Evolutionary conservation across 2,888 invertebrate species (phyloP).

Genomic region (Heliconius sara): DNA sequence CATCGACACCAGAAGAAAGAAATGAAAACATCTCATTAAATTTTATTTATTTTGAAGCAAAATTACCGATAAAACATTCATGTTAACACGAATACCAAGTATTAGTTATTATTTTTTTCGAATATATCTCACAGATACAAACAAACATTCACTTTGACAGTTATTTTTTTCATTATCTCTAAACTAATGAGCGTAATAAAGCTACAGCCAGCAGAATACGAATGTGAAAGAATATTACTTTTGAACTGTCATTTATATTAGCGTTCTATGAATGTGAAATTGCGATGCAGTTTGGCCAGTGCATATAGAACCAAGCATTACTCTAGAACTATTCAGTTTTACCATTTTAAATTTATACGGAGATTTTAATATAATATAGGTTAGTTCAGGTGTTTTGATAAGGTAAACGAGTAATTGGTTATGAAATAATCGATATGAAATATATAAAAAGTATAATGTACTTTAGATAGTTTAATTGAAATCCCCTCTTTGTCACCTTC

Average conservation of each 20-base stretch:
- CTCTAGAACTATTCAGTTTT: not conserved
- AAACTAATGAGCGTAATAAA: constrained; percentile 13
- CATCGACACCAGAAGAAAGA: no score
- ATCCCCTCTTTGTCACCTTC: no score
- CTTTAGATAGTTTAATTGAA: no score
- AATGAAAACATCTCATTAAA: no score
- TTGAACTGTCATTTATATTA: constrained; percentile 32
- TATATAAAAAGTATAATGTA: no score
- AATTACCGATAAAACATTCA: not conserved
- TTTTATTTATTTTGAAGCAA: not conserved
- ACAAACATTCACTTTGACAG: not conserved
- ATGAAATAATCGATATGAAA: no score
- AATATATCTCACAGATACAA: not conserved
- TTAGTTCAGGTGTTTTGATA: not conserved
- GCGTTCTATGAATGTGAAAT: constrained; percentile 24
- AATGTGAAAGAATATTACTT: constrained; percentile 16
- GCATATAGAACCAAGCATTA: constrained; percentile 20
- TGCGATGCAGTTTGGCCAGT: constrained; percentile 20
- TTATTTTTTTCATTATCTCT: not conserved
- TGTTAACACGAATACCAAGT: not conserved
- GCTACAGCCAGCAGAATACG: not conserved
- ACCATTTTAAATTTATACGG: not conserved
- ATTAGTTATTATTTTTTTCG: not conserved
- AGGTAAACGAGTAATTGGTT: no score
- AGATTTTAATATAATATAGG: not conserved